phyloP scores from a whole-genome alignment of 2,113 vertebrate genomes.

The Fregetta grallaria region DNA sequence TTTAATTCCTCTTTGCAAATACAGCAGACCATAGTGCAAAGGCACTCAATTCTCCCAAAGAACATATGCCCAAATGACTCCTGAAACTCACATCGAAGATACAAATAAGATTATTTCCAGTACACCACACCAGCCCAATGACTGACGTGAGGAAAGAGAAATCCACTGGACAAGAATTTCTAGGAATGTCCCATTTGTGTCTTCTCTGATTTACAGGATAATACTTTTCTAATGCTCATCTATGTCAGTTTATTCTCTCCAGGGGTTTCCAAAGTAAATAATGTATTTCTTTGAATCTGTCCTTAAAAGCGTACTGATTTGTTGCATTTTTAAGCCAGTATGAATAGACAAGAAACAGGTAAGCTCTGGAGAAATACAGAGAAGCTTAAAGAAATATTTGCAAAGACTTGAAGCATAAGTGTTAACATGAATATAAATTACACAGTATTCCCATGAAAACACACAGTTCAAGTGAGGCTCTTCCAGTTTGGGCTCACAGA shows the following conservation, averaged over 20 bases:
- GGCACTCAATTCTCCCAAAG: neutral
- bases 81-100: neutral
- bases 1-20: neutral
- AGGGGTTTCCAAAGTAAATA: neutral
- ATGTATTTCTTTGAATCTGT: neutral
- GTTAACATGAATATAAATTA: neutral
- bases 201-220: neutral
- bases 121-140: neutral
- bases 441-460: neutral
- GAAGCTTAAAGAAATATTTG: neutral
- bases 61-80: neutral
- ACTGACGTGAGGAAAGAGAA: neutral
- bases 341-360: neutral
- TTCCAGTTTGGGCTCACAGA: neutral
- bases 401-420: neutral
- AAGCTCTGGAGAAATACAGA: neutral
- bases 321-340: neutral
- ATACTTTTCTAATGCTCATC: neutral
- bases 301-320: neutral
- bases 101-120: neutral
- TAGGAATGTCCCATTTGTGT: neutral
- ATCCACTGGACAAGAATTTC: neutral
- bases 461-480: neutral
- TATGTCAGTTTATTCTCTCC: neutral
- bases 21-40: neutral